Evolutionary conservation across 64 coral and sea anemone genomes (phyloP), one percentile per base, ranked within the genome.

Genomic region (Trachythela sp.): DNA sequence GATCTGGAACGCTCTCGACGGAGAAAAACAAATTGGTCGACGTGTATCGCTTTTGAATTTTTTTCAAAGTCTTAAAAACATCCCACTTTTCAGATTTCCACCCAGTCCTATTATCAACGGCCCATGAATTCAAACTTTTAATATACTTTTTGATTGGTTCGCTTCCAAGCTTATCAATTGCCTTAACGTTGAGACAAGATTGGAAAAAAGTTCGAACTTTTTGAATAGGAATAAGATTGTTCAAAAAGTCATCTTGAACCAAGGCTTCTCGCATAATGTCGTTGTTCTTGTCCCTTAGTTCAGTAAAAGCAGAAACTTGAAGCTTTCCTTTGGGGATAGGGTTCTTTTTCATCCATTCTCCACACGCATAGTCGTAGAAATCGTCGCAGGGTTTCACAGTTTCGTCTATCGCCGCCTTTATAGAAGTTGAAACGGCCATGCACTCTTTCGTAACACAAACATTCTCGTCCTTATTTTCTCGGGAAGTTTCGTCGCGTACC

Each of bases 11-110:
- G 35, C 33, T 37, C 35, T 80, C 75, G 13, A 80, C 75, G 13
- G 75, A 34, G 30, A 80, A 80, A 39, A 80, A 80, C 34, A 80
- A 80, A 80, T 80, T 80, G 8, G 75, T 80, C 13, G 75, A 80
- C 9, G 75, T 80, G 35, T 80, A 35, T 80, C 37, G 33, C 37
- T 18, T 20, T 80, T 80, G 75, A 36, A 80, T 80, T 39, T 80
- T 80, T 29, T 39, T 80, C 75, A 80, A 80, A 15, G 75, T 80
- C 15, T 13, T 29, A 80, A 80, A 80, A 80, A 80, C 75, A 80
- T 80, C 37, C 75, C 75, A 80, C 9, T 35, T 37, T 35, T 80
- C 35, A 30, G 75, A 35, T 4, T 80, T 37, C 75, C 75, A 80
- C 11, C 75, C 75, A 14, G 75, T 37, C 7, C 20, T 15, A 17